Conservation (phyloP, 2,113 vertebrate genomes). For the Amphiprion percula region DNA sequence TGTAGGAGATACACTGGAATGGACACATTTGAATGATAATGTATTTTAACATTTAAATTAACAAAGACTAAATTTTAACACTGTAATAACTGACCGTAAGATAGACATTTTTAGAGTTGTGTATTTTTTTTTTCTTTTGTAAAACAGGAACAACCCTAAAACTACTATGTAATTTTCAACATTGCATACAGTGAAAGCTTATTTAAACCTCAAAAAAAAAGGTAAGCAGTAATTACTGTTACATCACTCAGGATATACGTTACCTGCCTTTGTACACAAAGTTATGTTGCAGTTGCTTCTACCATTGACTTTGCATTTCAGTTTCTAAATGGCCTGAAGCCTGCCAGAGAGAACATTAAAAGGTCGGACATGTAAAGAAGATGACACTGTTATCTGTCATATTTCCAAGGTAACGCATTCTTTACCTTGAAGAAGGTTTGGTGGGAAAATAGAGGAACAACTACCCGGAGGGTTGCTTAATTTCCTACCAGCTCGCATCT, state of each 20-base stretch:
- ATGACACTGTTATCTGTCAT: slow-evolving; percentile 61
- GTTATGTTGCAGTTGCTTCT: background rate
- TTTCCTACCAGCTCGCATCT: slow-evolving; percentile 16
- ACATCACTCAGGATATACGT: background rate
- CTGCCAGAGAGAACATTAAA: slow-evolving; percentile 24
- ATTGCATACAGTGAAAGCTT: too few species aligned
- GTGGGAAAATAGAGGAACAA: slow-evolving; percentile 53
- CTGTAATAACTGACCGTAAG: too few species aligned
- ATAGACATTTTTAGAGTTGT: too few species aligned
- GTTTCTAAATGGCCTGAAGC: slow-evolving; percentile 52
- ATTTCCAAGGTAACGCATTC: slow-evolving; percentile 50
- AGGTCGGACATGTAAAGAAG: slow-evolving; percentile 63
- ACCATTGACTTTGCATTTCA: slow-evolving; percentile 49
- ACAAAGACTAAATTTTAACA: too few species aligned
- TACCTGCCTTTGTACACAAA: background rate
- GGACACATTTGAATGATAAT: too few species aligned
- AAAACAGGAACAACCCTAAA: too few species aligned
- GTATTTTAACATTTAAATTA: too few species aligned
- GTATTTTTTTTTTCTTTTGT: too few species aligned
- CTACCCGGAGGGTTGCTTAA: slow-evolving; percentile 25
- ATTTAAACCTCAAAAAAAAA: background rate
- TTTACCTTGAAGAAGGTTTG: slow-evolving; percentile 49
- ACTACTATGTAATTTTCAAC: too few species aligned
- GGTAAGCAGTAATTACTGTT: background rate
- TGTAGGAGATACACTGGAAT: too few species aligned